Conservation (phyloP, 2,797 vertebrate genomes). For the Gymnocypris eckloni region DNA sequence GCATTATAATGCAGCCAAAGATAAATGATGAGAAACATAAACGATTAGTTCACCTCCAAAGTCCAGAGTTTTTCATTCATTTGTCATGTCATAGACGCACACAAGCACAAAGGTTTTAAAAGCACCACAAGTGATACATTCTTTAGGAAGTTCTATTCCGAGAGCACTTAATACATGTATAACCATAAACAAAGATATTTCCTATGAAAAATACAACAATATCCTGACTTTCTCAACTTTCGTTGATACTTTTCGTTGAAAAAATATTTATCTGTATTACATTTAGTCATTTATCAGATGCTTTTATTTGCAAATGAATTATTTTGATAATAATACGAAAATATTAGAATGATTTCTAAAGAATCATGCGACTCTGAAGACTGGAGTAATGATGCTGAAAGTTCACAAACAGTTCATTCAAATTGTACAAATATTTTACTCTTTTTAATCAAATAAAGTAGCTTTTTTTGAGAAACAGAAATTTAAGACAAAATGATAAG, state of each 20-base stretch:
- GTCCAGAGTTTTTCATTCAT: not conserved
- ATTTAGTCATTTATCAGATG: too few species aligned
- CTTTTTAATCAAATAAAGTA: not conserved
- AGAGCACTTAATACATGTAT: not conserved
- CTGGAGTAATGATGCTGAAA: not conserved
- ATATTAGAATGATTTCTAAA: not conserved
- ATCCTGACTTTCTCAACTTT: not conserved
- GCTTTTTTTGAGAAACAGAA: not conserved
- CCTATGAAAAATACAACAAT: not conserved
- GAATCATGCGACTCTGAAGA: not conserved
- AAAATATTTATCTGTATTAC: not conserved
- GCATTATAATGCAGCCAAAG: not conserved
- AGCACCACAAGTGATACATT: not conserved
- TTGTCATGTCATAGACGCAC: not conserved
- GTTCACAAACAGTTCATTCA: too few species aligned
- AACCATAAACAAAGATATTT: not conserved
- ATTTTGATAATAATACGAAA: not conserved
- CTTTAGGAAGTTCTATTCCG: not conserved
- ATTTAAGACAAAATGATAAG: not conserved
- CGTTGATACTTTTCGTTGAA: too few species aligned
- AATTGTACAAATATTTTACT: not conserved
- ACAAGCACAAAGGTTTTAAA: not conserved
- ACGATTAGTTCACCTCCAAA: not conserved
- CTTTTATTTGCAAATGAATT: too few species aligned
- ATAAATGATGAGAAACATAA: not conserved